Conservation (phyloP, 1,140 invertebrate genomes). For the Pissodes strobi region DNA sequence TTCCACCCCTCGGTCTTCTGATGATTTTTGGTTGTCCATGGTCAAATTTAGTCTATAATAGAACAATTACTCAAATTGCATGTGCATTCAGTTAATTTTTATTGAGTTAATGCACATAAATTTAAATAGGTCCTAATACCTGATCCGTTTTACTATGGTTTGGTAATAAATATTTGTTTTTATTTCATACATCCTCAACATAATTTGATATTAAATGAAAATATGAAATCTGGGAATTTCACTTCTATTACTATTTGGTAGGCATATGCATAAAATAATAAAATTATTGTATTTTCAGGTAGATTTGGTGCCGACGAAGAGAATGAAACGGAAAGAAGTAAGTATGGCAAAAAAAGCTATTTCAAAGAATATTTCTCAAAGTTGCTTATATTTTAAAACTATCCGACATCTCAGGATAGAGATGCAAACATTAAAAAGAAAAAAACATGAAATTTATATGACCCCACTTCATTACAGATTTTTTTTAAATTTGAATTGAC, state of each 20-base stretch:
- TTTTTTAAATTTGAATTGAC: no score
- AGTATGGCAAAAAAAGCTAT: constrained; percentile 38
- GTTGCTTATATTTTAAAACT: background rate
- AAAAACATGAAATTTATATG: background rate
- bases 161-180: constrained; percentile 3
- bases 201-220: no score
- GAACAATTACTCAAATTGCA: background rate
- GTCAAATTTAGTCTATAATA: background rate
- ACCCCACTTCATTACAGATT: constrained; percentile 15
- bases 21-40: constrained; percentile 9
- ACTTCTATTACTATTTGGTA: no score
- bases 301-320: constrained; percentile 53
- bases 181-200: no score
- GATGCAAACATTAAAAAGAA: background rate
- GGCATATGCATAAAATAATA: no score
- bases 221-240: no score
- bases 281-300: constrained; percentile 44
- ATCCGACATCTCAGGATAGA: no score
- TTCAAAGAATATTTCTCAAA: background rate
- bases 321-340: constrained; percentile 46
- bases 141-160: no score
- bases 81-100: background rate
- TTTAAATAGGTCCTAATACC: no score
- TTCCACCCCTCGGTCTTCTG: constrained; percentile 26
- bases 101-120: no score